Base-by-base conservation (phyloP, 2,797 vertebrate genomes). In the Coluber constrictor region DNA sequence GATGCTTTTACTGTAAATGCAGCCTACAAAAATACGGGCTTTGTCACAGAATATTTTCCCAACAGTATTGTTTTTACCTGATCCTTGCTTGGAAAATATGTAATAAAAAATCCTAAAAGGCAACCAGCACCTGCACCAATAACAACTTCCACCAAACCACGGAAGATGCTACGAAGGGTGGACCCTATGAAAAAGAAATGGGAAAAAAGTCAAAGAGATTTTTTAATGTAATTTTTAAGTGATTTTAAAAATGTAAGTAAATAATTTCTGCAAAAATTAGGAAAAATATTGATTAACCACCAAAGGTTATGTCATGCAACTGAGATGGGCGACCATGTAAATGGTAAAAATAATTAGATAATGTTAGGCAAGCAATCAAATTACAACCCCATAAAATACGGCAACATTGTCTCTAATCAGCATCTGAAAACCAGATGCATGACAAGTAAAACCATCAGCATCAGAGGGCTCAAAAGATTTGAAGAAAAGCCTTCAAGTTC, bases 111-210 rank as follows among this genome's bases (percentile, higher is more conserved):
- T 86, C 99, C 99, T 93, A 99, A 96, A 90, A 98, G 9, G 23
- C 96, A 95, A 4, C 99, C 99, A 1, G 98, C 94, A 32, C 97
- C 92, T 88, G 98, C 55, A 8, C 99, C 99, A 63, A 98, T 97
- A 27, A 97, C 96, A 93, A 99, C 98, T 97, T 99, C 99, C 97
- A 99, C 96, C 55, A 98, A 94, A 25, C 99, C 99, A 92, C 97
- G 98, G 88, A 99, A 96, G 83, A 99, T 94, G 51, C 98, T 99
- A 95, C 98, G 98, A 96, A 98, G 96, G 0, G 98, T 98, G 29
- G 98, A 98, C 32, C 98, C 99, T 99, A 93, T 87, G 94, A 92
- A 89, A 96, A n/a, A 95, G 9, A 66, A 56, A 87, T 20, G 43
- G 91, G 93, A 74, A 47, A 0, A 0, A 5, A 3, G 66, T 96